phyloP scores from a whole-genome alignment of 2,797 vertebrate genomes.

The Poeciliopsis paucimaculata region DNA sequence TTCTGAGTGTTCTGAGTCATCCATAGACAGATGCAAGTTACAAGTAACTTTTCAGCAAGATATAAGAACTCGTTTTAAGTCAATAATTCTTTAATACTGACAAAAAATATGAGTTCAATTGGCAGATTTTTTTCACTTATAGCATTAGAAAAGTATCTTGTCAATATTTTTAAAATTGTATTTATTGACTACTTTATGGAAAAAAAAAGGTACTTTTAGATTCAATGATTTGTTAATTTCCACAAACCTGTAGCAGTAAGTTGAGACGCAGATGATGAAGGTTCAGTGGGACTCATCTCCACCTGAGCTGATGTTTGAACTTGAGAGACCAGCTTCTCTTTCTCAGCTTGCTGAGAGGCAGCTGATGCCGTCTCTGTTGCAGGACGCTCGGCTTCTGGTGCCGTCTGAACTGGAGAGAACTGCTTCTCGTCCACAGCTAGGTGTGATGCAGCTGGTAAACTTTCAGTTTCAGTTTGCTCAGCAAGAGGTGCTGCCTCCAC shows the following conservation, averaged over 20 bases:
- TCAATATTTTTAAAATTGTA: too few species aligned
- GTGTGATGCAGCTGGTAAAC: not conserved
- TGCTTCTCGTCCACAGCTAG: not conserved
- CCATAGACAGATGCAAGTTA: conserved; percentile 22
- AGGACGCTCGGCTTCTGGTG: not conserved
- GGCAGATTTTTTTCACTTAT: too few species aligned
- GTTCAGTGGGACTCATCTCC: not conserved
- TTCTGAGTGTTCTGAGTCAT: conserved; percentile 25
- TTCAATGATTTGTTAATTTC: not conserved
- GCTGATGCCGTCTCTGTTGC: not conserved
- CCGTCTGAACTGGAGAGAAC: not conserved
- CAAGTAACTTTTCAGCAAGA: too few species aligned
- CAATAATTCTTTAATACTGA: too few species aligned
- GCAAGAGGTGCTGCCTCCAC: not conserved
- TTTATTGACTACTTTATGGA: not conserved
- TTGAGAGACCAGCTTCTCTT: not conserved
- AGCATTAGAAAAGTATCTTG: too few species aligned
- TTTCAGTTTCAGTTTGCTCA: not conserved
- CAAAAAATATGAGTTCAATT: too few species aligned
- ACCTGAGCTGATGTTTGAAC: not conserved
- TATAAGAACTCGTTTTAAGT: too few species aligned
- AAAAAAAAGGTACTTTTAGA: not conserved
- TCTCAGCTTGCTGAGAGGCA: not conserved
- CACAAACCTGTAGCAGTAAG: conserved; percentile 45
- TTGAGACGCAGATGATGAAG: not conserved